A percentile compares a stretch with the other conserved stretches of the same genome.
Conservation (phyloP, 92 coral and sea anemone genomes). For the Phenganax stokvisi region DNA sequence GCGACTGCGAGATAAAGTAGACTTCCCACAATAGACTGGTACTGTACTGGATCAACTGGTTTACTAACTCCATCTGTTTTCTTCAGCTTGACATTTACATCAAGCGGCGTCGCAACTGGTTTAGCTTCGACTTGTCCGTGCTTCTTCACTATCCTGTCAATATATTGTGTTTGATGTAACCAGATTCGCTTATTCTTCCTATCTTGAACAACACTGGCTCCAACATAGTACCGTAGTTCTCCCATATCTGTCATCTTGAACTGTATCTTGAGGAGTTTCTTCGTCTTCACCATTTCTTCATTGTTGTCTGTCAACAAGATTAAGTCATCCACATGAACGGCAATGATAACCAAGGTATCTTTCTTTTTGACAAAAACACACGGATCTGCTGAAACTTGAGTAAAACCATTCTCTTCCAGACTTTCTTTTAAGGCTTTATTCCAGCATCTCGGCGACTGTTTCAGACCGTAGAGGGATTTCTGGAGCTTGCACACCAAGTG, state of each 20-base stretch:
- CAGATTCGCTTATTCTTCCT: constrained; percentile 38
- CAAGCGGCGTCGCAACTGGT: constrained; percentile 53
- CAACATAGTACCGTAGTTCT: constrained; percentile 43
- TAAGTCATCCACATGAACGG: constrained; percentile 47
- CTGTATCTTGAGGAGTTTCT: constrained; percentile 22
- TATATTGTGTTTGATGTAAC: neutral
- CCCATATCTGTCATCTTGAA: constrained; percentile 52
- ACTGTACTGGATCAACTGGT: constrained; percentile 37
- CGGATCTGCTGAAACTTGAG: constrained; percentile 20
- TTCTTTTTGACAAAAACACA: constrained; percentile 2
- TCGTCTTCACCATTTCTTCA: constrained; percentile 27
- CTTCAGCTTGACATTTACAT: constrained; percentile 47
- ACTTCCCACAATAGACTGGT: constrained; percentile 51
- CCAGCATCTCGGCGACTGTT: constrained; percentile 25
- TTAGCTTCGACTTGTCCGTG: constrained; percentile 50
- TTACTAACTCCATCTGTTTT: constrained; percentile 51
- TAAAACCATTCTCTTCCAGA: constrained; percentile 18
- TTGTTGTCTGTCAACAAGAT: constrained; percentile 42
- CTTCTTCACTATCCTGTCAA: no score
- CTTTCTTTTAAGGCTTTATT: constrained; percentile 8
- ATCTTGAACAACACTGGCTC: constrained; percentile 42
- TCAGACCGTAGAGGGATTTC: constrained; percentile 8
- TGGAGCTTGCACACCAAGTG: constrained; percentile 20
- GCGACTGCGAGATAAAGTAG: constrained; percentile 48
- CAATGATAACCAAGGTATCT: constrained; percentile 40